These are phyloP conservation scores for Amazona guildingii DNA, from an alignment of 2,113 vertebrate genomes.

Conservation along the genomic window DNA sequence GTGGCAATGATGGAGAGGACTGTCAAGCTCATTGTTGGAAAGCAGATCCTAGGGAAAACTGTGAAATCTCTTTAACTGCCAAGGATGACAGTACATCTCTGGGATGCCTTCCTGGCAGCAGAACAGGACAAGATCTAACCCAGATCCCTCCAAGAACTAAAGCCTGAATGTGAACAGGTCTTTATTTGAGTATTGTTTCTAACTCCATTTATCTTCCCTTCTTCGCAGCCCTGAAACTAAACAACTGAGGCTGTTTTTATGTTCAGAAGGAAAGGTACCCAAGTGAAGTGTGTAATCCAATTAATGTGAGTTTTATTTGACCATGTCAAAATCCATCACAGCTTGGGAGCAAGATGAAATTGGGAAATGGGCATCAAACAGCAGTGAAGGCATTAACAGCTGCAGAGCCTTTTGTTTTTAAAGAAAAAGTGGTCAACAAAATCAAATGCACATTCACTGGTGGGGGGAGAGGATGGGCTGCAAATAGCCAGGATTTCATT, in stretches of 20 bases:
- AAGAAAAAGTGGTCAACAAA: background rate
- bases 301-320: conserved; percentile 65
- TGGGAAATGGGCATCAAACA: conserved; percentile 23
- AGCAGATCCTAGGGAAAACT: background rate
- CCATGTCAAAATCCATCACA: conserved; percentile 49
- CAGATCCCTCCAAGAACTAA: background rate
- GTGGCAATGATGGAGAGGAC: background rate
- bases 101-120: conserved; percentile 1
- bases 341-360: background rate
- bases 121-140: background rate
- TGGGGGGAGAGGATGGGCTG: background rate
- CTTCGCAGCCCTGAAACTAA: conserved; percentile 17
- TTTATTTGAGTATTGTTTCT: background rate
- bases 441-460: background rate
- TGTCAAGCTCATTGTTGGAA: background rate
- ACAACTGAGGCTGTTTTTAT: conserved; percentile 23
- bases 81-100: background rate
- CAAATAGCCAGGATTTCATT: background rate
- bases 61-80: background rate
- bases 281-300: conserved; percentile 67
- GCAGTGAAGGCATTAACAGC: conserved; percentile 10
- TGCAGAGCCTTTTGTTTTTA: conserved; percentile 8
- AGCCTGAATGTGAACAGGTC: conserved; percentile 21
- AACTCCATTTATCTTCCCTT: background rate
- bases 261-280: conserved; percentile 44